phyloP scores from a whole-genome alignment of 2,797 vertebrate species.

The Hippocampus kuda region DNA sequence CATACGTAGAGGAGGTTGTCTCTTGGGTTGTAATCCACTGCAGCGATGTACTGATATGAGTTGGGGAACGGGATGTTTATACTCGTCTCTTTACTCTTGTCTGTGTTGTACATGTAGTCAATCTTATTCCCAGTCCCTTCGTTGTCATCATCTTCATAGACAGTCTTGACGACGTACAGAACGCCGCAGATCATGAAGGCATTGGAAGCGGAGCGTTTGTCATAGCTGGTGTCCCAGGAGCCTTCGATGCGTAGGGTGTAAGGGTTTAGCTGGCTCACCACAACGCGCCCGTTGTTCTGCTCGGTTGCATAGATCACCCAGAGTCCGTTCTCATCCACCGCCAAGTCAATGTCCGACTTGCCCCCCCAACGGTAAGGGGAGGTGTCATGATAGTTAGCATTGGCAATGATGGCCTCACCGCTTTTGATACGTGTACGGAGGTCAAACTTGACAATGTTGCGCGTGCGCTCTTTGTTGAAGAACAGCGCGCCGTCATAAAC shows the following conservation, averaged over 20 bases:
- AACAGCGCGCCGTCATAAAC: constrained; percentile 94
- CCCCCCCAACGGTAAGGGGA: constrained; percentile 75
- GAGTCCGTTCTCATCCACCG: constrained; percentile 72
- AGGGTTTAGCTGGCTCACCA: constrained; percentile 74
- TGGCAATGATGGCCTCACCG: constrained; percentile 95
- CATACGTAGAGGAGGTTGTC: constrained; percentile 97
- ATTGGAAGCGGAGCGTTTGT: constrained; percentile 72
- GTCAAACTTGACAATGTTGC: constrained; percentile 98
- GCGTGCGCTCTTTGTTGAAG: constrained; percentile 97
- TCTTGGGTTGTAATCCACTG: constrained; percentile 98
- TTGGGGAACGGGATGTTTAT: constrained; percentile 92
- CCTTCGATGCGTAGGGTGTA: constrained; percentile 73
- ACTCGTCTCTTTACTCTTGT: constrained; percentile 84
- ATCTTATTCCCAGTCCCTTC: constrained; percentile 98
- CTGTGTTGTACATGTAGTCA: constrained; percentile 96
- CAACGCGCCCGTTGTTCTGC: constrained; percentile 72
- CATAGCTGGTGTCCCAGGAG: constrained; percentile 71
- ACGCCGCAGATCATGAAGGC: constrained; percentile 76
- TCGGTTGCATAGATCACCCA: constrained; percentile 76
- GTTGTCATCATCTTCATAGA: constrained; percentile 97
- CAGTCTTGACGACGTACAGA: constrained; percentile 85
- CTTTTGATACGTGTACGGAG: constrained; percentile 95
- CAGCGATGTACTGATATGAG: constrained; percentile 97
- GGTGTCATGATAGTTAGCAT: constrained; percentile 74
- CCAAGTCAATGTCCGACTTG: constrained; percentile 73